A percentile compares a stretch with the other conserved stretches of the same genome.
phyloP scores from a whole-genome alignment of 2,888 invertebrate genomes.

The Drosophila mulleri region DNA sequence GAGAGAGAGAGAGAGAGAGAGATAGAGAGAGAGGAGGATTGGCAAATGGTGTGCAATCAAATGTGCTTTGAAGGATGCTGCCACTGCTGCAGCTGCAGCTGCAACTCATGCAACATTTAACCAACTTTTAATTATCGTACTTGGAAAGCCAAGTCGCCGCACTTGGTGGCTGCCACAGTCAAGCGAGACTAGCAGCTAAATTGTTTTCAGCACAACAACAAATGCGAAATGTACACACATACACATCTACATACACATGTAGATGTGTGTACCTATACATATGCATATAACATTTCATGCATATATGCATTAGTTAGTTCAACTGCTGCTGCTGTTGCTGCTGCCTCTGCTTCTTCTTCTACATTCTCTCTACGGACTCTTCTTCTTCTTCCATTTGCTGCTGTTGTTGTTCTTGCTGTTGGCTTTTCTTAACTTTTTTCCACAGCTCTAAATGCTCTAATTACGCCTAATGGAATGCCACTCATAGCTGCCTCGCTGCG shows the following conservation, averaged over 20 bases:
- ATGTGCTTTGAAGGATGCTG: conserved; percentile 66
- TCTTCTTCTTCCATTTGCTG: conserved; percentile 32
- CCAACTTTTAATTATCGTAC: conserved; percentile 80
- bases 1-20: background rate
- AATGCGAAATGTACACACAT: background rate
- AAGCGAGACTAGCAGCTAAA: conserved; percentile 46
- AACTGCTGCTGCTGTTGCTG: conserved; percentile 23
- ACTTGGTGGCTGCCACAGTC: conserved; percentile 19
- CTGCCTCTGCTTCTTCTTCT: conserved; percentile 40
- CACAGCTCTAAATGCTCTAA: conserved; percentile 76
- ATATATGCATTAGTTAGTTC: conserved; percentile 23
- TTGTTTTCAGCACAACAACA: conserved; percentile 42
- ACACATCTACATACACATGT: conserved; percentile 11
- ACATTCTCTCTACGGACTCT: conserved; percentile 32
- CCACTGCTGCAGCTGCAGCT: conserved; percentile 18
- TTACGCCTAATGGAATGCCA: conserved; percentile 78
- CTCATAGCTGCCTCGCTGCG: conserved; percentile 27
- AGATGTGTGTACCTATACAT: background rate
- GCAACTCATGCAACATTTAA: conserved; percentile 80
- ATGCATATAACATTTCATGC: conserved; percentile 24
- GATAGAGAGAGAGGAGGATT: conserved; percentile 16
- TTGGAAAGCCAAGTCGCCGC: conserved; percentile 52
- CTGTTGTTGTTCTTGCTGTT: conserved; percentile 15
- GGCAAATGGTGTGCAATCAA: conserved; percentile 78
- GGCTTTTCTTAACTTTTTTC: conserved; percentile 72